phyloP scores from a whole-genome alignment of 1,140 invertebrate genomes.

The Goniozus legneri region DNA sequence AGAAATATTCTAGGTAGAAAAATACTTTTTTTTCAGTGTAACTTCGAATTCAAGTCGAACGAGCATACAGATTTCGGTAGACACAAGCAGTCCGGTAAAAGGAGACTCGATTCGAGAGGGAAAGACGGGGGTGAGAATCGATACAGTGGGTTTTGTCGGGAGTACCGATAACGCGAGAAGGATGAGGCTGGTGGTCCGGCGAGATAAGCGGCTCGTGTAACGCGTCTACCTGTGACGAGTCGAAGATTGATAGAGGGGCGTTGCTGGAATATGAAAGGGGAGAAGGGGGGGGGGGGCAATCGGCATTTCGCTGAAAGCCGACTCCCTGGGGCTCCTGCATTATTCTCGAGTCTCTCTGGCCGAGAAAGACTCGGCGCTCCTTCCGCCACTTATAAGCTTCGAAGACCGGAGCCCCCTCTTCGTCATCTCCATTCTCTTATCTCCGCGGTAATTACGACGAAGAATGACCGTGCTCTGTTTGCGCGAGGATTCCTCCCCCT shows the following conservation, averaged over 20 bases:
- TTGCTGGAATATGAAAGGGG: constrained; percentile 10
- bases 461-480: constrained; percentile 33
- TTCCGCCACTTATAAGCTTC: constrained; percentile 25
- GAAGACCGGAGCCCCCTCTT: constrained; percentile 1
- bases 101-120: no score
- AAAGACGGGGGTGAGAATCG: no score
- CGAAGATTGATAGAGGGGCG: constrained; percentile 25
- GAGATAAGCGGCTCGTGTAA: no score
- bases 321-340: constrained; percentile 35
- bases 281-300: constrained; percentile 34
- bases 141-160: no score
- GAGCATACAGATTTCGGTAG: no score
- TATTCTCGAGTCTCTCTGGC: no score
- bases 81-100: no score
- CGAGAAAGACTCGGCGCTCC: constrained; percentile 25
- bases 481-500: constrained; percentile 11
- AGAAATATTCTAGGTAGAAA: no score
- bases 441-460: constrained; percentile 34
- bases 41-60: no score
- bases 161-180: no score
- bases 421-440: constrained; percentile 20
- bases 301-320: constrained; percentile 43
- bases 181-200: no score
- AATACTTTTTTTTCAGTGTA: no score
- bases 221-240: constrained; percentile 11